Percentiles rank a stretch among this genome's conserved stretches.
phyloP scores from a whole-genome alignment of 2,888 invertebrate species.

The Spisula solida region DNA sequence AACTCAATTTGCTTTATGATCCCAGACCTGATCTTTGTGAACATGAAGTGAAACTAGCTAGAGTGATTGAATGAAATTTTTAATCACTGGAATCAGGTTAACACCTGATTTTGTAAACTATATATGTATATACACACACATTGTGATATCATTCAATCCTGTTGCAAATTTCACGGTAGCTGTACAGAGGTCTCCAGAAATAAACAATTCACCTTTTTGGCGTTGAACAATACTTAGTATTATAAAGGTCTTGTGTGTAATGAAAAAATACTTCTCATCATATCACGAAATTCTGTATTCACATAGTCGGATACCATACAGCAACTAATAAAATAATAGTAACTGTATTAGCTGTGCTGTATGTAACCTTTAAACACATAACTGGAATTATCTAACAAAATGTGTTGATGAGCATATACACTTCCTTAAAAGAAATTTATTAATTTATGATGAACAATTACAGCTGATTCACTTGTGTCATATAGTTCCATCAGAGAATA shows the following conservation, averaged over 20 bases:
- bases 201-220: not conserved
- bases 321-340: not conserved
- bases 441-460: not conserved
- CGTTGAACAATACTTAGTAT: not conserved
- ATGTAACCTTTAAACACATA: conserved; percentile 4
- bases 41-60: not conserved
- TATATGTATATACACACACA: too few species aligned
- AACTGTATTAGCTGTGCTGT: not conserved
- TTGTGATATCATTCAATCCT: not conserved
- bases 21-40: not conserved
- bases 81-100: not conserved
- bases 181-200: not conserved
- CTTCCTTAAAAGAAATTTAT: not conserved
- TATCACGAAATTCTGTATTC: not conserved
- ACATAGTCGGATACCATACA: not conserved
- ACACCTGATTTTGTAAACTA: not conserved
- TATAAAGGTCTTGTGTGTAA: not conserved
- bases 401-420: not conserved
- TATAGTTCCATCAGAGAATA: conserved; percentile 10
- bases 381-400: not conserved
- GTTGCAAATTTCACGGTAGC: not conserved
- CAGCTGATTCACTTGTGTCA: not conserved
- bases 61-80: not conserved
- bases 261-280: not conserved
- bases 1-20: too few species aligned